phyloP scores from a whole-genome alignment of 2,888 invertebrate species.

The Metallyticus violacea region DNA sequence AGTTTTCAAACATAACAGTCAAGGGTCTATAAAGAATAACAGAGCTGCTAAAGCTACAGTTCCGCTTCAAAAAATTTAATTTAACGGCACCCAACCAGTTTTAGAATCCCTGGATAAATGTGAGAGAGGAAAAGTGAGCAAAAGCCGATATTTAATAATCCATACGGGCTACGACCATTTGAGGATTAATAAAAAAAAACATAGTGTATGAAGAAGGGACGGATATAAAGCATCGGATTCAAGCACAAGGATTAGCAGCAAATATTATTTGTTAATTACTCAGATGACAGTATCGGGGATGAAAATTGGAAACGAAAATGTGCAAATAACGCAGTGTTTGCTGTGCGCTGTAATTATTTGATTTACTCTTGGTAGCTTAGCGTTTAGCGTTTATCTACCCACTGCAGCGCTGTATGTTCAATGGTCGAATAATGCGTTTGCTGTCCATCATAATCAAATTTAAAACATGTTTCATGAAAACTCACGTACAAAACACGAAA shows the following conservation, averaged over 20 bases:
- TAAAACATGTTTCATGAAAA: background rate
- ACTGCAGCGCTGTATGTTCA: background rate
- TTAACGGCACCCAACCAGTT: background rate
- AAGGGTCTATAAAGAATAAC: too few species aligned
- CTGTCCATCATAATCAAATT: background rate
- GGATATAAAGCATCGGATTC: background rate
- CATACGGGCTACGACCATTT: too few species aligned
- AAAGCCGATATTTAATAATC: background rate
- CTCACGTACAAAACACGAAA: too few species aligned
- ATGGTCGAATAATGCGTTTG: background rate
- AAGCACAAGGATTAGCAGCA: background rate
- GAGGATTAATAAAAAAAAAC: background rate
- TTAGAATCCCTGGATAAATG: background rate
- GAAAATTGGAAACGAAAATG: background rate
- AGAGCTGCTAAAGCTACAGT: background rate
- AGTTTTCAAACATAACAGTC: too few species aligned
- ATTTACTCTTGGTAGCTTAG: background rate
- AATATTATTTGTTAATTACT: background rate
- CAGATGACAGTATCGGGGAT: background rate
- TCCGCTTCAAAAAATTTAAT: background rate
- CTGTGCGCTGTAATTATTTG: background rate
- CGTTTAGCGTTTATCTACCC: background rate
- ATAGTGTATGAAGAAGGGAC: background rate
- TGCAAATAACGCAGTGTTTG: background rate
- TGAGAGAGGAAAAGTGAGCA: background rate